These are phyloP conservation scores for Pelvicachromis taeniatus DNA, from an alignment of 2,113 vertebrate genomes.

Conservation along the genomic window DNA sequence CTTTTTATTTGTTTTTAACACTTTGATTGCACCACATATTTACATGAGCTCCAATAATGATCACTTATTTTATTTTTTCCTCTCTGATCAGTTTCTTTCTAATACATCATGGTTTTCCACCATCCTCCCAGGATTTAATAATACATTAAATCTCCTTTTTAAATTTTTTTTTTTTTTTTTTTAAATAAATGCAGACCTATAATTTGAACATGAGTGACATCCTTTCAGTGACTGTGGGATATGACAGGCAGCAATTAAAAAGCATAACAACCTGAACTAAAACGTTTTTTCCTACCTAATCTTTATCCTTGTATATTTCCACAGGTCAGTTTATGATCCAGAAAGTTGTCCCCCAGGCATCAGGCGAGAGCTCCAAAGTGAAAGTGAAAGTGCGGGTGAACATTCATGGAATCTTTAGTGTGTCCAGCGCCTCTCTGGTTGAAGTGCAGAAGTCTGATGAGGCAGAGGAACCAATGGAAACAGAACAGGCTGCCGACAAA, in stretches of 20 bases:
- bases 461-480: constrained; percentile 84
- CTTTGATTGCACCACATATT: neutral
- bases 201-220: too few species aligned
- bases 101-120: neutral
- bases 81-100: neutral
- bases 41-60: neutral
- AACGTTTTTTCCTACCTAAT: neutral
- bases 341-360: constrained; percentile 89
- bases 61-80: too few species aligned
- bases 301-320: neutral
- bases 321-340: constrained; percentile 91
- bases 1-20: neutral
- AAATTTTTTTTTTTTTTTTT: too few species aligned
- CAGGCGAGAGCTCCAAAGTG: constrained; percentile 92
- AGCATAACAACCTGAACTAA: neutral
- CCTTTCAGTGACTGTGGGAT: too few species aligned
- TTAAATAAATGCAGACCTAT: too few species aligned
- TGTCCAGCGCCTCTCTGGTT: constrained; percentile 88
- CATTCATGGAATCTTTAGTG: constrained; percentile 91
- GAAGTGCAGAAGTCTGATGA: constrained; percentile 81
- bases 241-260: fast-evolving
- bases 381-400: constrained; percentile 95
- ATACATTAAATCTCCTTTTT: neutral
- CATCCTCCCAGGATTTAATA: neutral
- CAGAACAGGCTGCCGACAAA: constrained; percentile 77